These are phyloP conservation scores for Megaustenia siamemsis DNA, from an alignment of 2,888 invertebrate species.

Conservation along the genomic window DNA sequence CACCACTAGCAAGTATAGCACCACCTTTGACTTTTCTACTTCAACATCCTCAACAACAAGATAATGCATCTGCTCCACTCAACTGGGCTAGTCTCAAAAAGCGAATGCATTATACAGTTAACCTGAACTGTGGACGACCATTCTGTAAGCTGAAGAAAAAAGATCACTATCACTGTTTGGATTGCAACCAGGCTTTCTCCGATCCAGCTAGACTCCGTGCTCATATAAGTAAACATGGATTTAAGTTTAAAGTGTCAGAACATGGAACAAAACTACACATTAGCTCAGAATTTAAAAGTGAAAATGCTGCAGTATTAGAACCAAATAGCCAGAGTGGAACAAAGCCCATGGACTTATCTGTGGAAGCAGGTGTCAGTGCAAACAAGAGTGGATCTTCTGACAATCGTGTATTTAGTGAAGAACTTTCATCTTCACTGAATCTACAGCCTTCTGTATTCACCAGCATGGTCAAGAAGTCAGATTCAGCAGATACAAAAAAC, in stretches of 20 bases:
- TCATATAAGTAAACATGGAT: slow-evolving; percentile 86
- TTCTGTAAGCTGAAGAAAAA: slow-evolving; percentile 90
- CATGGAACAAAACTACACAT: background rate
- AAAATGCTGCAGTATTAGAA: background rate
- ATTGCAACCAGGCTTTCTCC: slow-evolving; percentile 90
- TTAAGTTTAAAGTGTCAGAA: slow-evolving; percentile 66
- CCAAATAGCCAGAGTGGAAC: too few species aligned
- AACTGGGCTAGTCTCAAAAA: slow-evolving; percentile 69
- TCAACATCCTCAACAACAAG: slow-evolving; percentile 50
- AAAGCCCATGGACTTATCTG: slow-evolving; percentile 19
- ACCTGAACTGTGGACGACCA: slow-evolving; percentile 85
- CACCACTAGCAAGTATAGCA: slow-evolving; percentile 29
- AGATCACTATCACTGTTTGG: slow-evolving; percentile 89
- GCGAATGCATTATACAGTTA: slow-evolving; percentile 74
- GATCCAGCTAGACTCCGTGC: slow-evolving; percentile 86
- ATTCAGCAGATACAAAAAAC: slow-evolving; percentile 21
- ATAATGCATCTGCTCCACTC: slow-evolving; percentile 59
- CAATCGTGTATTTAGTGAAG: slow-evolving; percentile 50
- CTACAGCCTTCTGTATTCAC: slow-evolving; percentile 43
- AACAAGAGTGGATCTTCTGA: background rate
- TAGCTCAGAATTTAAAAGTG: background rate
- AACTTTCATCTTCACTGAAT: slow-evolving; percentile 50
- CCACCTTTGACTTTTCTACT: slow-evolving; percentile 67
- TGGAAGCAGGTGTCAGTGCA: slow-evolving; percentile 20
- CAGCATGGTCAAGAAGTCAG: slow-evolving; percentile 25